A percentile compares a stretch with the other conserved stretches of the same genome.
These are phyloP conservation scores for Coilia nasus DNA, from an alignment of 2,797 vertebrate genomes.

Conservation along the genomic window DNA sequence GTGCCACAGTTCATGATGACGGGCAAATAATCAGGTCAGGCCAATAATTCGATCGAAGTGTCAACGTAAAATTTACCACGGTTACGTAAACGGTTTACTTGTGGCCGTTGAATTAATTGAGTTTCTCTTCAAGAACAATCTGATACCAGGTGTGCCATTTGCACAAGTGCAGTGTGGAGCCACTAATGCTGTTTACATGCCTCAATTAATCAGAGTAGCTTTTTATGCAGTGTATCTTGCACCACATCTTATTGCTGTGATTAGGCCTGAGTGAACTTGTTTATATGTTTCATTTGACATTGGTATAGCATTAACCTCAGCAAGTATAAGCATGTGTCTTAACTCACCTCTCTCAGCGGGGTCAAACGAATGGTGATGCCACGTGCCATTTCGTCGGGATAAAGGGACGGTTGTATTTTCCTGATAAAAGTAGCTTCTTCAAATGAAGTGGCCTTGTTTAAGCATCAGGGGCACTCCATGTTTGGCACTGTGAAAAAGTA, in stretches of 20 bases:
- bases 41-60: not conserved
- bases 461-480: too few species aligned
- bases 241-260: not conserved
- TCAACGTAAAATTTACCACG: not conserved
- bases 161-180: not conserved
- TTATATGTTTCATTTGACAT: too few species aligned
- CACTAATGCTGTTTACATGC: not conserved
- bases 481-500: too few species aligned
- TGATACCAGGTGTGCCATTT: slow-evolving; percentile 9
- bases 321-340: too few species aligned
- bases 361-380: too few species aligned
- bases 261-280: not conserved
- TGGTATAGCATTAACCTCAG: too few species aligned
- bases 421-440: too few species aligned
- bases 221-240: not conserved
- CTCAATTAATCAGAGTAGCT: not conserved
- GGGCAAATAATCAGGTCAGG: not conserved
- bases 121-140: not conserved
- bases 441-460: too few species aligned
- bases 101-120: not conserved
- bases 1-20: not conserved
- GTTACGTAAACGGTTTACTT: not conserved
- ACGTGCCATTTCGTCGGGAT: too few species aligned
- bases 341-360: too few species aligned
- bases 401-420: too few species aligned